Evolutionary conservation across 1,140 invertebrate genomes (phyloP).

Genomic region (Lamellibrachia luymesi): DNA sequence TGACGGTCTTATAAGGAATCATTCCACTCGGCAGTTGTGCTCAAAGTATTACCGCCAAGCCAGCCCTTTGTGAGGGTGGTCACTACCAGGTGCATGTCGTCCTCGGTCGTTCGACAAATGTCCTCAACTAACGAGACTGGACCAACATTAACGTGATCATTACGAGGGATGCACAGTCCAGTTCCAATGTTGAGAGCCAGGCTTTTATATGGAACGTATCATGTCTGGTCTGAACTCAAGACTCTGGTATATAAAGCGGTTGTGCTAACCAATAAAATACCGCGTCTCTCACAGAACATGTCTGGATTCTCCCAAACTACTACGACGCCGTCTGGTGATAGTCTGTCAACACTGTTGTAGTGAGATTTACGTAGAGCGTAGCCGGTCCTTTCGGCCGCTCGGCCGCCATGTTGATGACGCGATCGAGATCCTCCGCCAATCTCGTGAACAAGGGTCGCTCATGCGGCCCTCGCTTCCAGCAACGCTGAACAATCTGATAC

Average conservation of each 20-base stretch:
- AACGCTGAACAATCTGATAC: conserved; percentile 80
- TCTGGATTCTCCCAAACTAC: neutral
- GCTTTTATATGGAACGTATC: no score
- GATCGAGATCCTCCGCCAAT: neutral
- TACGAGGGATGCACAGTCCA: no score
- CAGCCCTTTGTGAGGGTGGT: no score
- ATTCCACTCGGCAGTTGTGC: no score
- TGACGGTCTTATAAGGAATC: no score
- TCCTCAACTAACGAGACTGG: neutral
- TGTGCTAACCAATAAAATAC: no score
- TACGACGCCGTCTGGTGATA: neutral
- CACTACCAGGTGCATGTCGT: no score
- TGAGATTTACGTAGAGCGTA: neutral
- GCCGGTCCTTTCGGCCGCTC: neutral
- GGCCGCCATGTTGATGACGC: neutral
- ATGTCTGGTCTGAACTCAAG: no score
- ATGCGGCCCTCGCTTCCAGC: conserved; percentile 78
- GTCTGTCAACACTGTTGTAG: conserved; percentile 7
- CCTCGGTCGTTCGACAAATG: no score
- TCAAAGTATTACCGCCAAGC: no score
- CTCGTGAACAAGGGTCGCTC: conserved; percentile 72
- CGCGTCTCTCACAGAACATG: neutral
- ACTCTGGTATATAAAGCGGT: neutral
- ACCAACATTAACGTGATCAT: no score
- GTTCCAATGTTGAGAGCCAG: no score